Evolutionary conservation across 2,888 invertebrate species (phyloP).

Genomic region (Spisula solida): DNA sequence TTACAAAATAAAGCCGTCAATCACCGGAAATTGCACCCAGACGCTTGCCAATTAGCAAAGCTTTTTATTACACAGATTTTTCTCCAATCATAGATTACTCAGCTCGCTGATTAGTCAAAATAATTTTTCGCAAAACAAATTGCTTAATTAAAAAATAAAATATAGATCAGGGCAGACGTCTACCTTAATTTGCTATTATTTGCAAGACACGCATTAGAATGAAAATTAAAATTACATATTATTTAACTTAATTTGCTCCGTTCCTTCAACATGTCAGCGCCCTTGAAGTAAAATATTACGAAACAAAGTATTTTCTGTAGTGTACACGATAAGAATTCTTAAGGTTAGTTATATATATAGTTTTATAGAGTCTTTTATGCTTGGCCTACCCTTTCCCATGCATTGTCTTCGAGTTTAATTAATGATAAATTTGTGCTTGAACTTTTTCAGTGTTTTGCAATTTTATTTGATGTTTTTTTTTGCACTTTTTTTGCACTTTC

Average conservation of each 20-base stretch:
- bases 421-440: too few species aligned
- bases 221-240: background rate
- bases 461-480: too few species aligned
- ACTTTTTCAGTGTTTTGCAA: too few species aligned
- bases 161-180: background rate
- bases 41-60: constrained; percentile 21
- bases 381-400: too few species aligned
- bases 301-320: background rate
- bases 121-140: background rate
- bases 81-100: background rate
- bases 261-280: constrained; percentile 47
- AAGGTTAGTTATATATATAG: too few species aligned
- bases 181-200: background rate
- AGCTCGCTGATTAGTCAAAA: constrained; percentile 31
- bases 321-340: too few species aligned
- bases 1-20: constrained; percentile 30
- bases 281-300: constrained; percentile 18
- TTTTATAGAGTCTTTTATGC: too few species aligned
- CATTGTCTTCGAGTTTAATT: too few species aligned
- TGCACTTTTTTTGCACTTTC: too few species aligned
- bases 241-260: constrained; percentile 21
- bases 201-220: background rate
- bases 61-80: background rate
- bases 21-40: constrained; percentile 27
- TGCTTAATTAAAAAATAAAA: background rate